Evolutionary conservation across 1,140 invertebrate species (phyloP), one percentile per base, ranked within the genome.

Genomic region (Brachionus sp.): DNA sequence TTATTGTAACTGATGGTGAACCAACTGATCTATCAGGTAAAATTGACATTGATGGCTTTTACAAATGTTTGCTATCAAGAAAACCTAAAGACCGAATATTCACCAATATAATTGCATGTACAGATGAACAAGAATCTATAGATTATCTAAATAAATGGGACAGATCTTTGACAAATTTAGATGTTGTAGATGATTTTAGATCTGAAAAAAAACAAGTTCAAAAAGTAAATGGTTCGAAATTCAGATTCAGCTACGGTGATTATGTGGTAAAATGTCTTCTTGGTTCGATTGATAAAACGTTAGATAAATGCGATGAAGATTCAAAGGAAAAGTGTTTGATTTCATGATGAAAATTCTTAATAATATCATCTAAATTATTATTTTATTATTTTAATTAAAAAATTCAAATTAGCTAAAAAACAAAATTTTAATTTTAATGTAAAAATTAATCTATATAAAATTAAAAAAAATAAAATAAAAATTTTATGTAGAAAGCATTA

Each of bases 61-160:
- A 82, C 35, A 66, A 70, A 16, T 29, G 39, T 42, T 10, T 82
- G 13, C 19, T 29, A 35, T 82, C 78, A 25, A 16, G 57, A 66
- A 70, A 53, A 23, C 39, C 78, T 1, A 75, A 25, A 25, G 70
- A 75, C 12, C 19, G 50, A 66, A 53, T 82, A 16, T 44, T 25
- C 16, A 82, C 80, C 2, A 82, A 29, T 23, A 44, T 66, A 7
- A 57, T 82, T 25, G 44, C 80, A 0, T 82, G 80, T 19, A 82
- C 80, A 12, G 80, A 82, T 35, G 80, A 82, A 35, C 10, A 44
- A 7, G 66, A 70, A 29, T 68, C 57, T 9, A 66, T 82, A n/a
- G 39, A 82, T 50, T 82, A 66, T 82, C 23, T 82, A 64, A 68
- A 82, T 16, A 53, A 66, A 33, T 82, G 80, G 80, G 80, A 82